Percentiles rank a stretch among this genome's conserved stretches.
These are phyloP conservation scores for Megaceryle maxima DNA, from an alignment of 2,113 vertebrate species.

Conservation along the genomic window DNA sequence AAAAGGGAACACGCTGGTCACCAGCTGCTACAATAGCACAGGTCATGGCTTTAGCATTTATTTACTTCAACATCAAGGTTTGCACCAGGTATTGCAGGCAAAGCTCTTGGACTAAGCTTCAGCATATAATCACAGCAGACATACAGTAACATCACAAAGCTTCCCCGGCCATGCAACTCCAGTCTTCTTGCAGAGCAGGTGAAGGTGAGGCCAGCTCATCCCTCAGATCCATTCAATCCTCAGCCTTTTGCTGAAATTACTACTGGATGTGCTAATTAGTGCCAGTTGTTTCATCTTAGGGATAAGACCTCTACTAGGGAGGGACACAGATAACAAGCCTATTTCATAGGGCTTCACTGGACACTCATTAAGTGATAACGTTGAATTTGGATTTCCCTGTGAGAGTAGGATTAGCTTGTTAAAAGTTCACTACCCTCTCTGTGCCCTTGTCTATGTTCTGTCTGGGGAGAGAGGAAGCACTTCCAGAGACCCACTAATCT, in stretches of 20 bases:
- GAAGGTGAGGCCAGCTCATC: constrained; percentile 38
- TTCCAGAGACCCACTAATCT: not conserved
- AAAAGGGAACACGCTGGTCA: not conserved
- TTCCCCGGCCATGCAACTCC: not conserved
- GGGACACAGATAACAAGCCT: not conserved
- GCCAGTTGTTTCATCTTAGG: not conserved
- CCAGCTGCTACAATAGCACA: not conserved
- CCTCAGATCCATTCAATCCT: not conserved
- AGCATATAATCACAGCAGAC: not conserved
- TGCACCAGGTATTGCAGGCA: constrained; percentile 18
- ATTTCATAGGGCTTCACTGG: not conserved
- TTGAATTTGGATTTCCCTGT: not conserved
- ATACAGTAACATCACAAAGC: not conserved
- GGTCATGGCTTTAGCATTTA: not conserved
- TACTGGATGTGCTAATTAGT: not conserved
- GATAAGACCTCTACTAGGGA: not conserved
- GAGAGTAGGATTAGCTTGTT: not conserved
- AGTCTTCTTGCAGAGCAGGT: constrained; percentile 18
- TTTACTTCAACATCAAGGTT: not conserved
- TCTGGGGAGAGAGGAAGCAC: not conserved
- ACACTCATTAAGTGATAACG: not conserved
- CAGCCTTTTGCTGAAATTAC: not conserved
- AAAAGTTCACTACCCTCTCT: not conserved
- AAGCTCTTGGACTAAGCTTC: constrained; percentile 30
- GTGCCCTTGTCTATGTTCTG: not conserved